Evolutionary conservation across 1,140 invertebrate species (phyloP).

Genomic region (Drosophila gunungcola): DNA sequence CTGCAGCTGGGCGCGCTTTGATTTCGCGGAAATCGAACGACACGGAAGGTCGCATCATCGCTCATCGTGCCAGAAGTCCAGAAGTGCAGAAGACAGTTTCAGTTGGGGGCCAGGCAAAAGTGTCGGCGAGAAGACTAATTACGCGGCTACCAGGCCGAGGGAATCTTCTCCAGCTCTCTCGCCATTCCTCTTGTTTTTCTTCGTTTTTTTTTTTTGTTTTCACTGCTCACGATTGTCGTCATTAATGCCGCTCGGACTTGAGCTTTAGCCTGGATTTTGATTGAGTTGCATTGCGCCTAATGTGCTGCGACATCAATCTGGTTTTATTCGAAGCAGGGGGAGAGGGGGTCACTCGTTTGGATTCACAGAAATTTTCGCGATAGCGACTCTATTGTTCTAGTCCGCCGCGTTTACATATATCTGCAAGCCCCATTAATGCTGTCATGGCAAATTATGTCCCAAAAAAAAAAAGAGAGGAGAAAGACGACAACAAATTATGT

Average conservation of each 20-base stretch:
- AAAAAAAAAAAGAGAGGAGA: not conserved
- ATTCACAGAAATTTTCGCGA: conserved; percentile 68
- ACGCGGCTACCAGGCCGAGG: conserved; percentile 49
- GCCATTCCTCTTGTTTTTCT: conserved; percentile 4
- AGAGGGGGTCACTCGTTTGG: conserved; percentile 10
- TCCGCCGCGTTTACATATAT: conserved; percentile 6
- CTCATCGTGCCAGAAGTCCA: conserved; percentile 58
- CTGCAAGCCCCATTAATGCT: conserved; percentile 54
- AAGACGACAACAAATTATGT: conserved; percentile 36
- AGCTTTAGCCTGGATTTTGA: conserved; percentile 67
- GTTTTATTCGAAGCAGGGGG: conserved; percentile 1
- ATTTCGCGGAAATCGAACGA: conserved; percentile 79
- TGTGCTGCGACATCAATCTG: conserved; percentile 81
- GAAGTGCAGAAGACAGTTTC: conserved; percentile 24
- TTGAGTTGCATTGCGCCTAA: conserved; percentile 81
- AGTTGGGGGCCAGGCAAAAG: conserved; percentile 47
- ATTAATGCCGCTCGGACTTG: conserved; percentile 69
- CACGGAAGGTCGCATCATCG: conserved; percentile 81
- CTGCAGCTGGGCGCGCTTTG: conserved; percentile 78
- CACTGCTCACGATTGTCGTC: conserved; percentile 61
- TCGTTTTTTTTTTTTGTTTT: conserved; percentile 6
- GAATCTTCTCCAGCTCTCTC: conserved; percentile 31
- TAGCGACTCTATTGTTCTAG: conserved; percentile 41
- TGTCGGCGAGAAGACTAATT: conserved; percentile 80
- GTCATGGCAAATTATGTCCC: conserved; percentile 42